These are phyloP conservation scores for Echinometra lucunter DNA, from an alignment of 53 echinoderm and acorn worm genomes.

Conservation along the genomic window DNA sequence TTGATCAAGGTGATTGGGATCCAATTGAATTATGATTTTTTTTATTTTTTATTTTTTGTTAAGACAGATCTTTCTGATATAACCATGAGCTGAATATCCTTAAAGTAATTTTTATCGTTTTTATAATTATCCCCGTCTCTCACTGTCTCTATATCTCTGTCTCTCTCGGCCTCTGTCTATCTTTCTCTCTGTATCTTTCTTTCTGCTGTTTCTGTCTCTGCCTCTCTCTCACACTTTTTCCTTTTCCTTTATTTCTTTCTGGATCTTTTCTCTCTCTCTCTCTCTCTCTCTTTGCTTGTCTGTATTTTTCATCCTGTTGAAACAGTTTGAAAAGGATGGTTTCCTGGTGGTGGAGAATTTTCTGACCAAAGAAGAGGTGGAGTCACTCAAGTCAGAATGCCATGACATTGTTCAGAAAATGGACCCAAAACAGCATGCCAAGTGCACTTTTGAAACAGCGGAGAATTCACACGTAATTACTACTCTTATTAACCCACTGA, in stretches of 20 bases:
- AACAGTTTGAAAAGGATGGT: conserved; percentile 91
- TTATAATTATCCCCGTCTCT: too few species aligned
- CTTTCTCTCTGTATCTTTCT: too few species aligned
- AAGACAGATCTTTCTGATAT: too few species aligned
- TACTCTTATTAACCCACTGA: too few species aligned
- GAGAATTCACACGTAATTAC: conserved; percentile 29
- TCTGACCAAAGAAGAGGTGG: conserved; percentile 79
- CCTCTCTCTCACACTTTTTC: not conserved
- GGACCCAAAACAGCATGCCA: conserved; percentile 88
- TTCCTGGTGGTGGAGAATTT: conserved; percentile 89
- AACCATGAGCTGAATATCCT: too few species aligned
- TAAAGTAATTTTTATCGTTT: too few species aligned
- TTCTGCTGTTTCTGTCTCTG: too few species aligned
- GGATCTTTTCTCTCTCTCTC: not conserved
- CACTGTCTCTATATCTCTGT: not conserved
- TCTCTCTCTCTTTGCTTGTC: not conserved
- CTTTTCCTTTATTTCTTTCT: too few species aligned
- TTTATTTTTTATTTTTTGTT: too few species aligned
- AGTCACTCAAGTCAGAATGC: conserved; percentile 74
- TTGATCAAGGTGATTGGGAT: too few species aligned
- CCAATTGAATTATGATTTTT: too few species aligned
- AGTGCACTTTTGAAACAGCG: conserved; percentile 71
- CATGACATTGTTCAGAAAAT: conserved; percentile 82
- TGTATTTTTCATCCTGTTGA: too few species aligned
- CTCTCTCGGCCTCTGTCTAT: not conserved